phyloP scores from a whole-genome alignment of 1,140 invertebrate species.

The Temnothorax curvispinosus region DNA sequence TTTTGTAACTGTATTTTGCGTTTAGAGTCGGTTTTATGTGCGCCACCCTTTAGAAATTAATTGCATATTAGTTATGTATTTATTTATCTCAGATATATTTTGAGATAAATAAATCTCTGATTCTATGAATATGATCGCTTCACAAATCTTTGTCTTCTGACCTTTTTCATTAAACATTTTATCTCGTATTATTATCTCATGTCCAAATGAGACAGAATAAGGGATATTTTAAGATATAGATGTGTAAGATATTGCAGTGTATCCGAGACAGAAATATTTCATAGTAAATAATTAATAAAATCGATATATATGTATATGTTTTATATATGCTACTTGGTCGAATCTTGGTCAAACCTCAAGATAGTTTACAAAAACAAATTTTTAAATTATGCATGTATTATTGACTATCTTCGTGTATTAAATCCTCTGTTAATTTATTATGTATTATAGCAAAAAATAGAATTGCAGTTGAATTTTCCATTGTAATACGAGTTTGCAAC shows the following conservation, averaged over 20 bases:
- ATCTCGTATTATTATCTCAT: neutral
- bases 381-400: neutral
- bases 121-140: neutral
- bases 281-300: constrained; percentile 34
- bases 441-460: neutral
- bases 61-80: neutral
- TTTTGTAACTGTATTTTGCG: too few relatives aligned
- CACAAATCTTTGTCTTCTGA: neutral
- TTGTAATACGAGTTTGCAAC: neutral
- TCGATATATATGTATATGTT: constrained; percentile 28
- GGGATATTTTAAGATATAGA: neutral
- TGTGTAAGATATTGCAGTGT: neutral
- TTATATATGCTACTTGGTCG: neutral
- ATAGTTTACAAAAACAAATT: neutral
- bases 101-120: neutral
- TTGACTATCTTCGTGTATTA: neutral
- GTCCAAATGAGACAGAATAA: neutral
- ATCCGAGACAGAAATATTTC: constrained; percentile 5
- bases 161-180: neutral
- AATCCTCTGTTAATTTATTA: neutral
- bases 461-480: neutral
- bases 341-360: neutral
- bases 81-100: neutral
- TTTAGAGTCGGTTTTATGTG: too few relatives aligned
- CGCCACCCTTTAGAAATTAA: neutral